A percentile compares a stretch with the other conserved stretches of the same genome.
These are phyloP conservation scores for Nezara viridula DNA, from an alignment of 2,888 invertebrate species.

Conservation along the genomic window DNA sequence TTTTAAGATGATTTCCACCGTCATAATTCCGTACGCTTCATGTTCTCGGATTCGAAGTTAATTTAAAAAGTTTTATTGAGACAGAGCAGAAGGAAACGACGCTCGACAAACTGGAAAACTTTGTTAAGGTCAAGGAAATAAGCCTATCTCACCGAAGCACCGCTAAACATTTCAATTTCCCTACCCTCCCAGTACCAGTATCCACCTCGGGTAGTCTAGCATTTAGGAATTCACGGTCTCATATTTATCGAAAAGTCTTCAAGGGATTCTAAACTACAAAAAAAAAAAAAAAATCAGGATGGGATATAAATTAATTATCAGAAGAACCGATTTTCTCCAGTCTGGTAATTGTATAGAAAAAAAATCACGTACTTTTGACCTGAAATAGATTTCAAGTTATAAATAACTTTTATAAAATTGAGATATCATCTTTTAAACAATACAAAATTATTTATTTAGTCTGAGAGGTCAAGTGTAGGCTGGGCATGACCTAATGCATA, in stretches of 20 bases:
- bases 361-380: too few relatives aligned
- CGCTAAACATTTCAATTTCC: constrained; percentile 18
- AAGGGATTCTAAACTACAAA: too few relatives aligned
- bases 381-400: too few relatives aligned
- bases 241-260: background rate
- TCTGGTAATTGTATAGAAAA: too few relatives aligned
- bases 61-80: constrained; percentile 37
- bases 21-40: background rate
- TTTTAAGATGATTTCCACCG: constrained; percentile 6
- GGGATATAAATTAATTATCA: too few relatives aligned
- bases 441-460: too few relatives aligned
- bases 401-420: too few relatives aligned
- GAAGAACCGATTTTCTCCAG: too few relatives aligned
- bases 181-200: background rate
- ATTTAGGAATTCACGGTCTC: background rate
- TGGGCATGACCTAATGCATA: too few relatives aligned
- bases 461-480: too few relatives aligned
- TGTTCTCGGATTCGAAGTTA: constrained; percentile 4
- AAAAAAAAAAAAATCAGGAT: too few relatives aligned
- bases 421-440: too few relatives aligned
- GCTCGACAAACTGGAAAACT: constrained; percentile 29
- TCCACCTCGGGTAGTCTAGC: background rate
- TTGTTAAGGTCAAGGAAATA: constrained; percentile 35
- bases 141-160: background rate
- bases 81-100: constrained; percentile 3